phyloP scores from a whole-genome alignment of 2,113 vertebrate genomes.

The Hyla sarda region DNA sequence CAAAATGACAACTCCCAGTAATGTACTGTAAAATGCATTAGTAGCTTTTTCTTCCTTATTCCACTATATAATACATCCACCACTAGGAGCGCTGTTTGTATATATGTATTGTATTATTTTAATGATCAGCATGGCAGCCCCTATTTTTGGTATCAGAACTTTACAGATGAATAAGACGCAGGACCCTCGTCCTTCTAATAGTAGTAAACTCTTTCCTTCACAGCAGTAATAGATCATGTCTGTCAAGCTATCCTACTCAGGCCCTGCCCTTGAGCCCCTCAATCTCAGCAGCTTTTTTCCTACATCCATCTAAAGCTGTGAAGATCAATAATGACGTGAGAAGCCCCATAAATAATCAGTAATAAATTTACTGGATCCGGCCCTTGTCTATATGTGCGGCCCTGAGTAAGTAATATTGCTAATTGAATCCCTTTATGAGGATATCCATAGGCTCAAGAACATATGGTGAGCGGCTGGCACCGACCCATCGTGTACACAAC shows the following conservation, averaged over 20 bases:
- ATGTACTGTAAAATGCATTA: too few relatives aligned
- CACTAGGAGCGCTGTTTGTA: neutral
- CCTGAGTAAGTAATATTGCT: neutral
- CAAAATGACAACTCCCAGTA: too few relatives aligned
- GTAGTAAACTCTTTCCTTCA: neutral
- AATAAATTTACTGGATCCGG: neutral
- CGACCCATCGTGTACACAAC: neutral
- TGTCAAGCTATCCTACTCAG: too few relatives aligned
- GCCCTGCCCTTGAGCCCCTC: neutral
- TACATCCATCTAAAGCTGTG: neutral
- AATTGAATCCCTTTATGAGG: neutral
- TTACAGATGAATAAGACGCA: neutral
- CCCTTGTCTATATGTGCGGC: neutral
- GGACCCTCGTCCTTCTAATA: too few relatives aligned
- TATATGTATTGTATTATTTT: too few relatives aligned
- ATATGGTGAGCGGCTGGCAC: neutral
- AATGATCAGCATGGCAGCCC: neutral
- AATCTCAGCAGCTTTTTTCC: neutral
- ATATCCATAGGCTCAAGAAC: neutral
- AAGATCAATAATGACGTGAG: conserved; percentile 25
- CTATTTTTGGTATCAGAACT: too few relatives aligned
- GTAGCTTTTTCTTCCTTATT: neutral
- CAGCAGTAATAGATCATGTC: conserved; percentile 4
- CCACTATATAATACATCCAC: neutral
- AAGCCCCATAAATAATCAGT: conserved; percentile 36